Conservation (phyloP, 2,113 vertebrate genomes). For the Chionis minor region DNA sequence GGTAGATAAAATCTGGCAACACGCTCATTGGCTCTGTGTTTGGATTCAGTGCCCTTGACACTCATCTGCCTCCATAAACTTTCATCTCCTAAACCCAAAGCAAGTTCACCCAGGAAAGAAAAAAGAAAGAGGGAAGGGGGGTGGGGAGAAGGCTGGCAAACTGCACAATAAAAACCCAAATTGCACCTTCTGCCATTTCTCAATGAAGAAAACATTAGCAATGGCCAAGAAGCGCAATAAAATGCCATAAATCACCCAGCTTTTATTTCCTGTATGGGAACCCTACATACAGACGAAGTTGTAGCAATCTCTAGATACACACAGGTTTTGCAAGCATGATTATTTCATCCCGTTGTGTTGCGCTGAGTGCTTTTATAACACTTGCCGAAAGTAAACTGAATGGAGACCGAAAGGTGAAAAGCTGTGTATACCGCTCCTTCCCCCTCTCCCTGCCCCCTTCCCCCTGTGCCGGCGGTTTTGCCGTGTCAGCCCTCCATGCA, state of each 20-base stretch:
- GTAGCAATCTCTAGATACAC: slow-evolving; percentile 19
- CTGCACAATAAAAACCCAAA: slow-evolving; percentile 70
- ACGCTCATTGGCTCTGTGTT: slow-evolving; percentile 49
- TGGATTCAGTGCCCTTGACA: slow-evolving; percentile 58
- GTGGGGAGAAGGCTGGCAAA: slow-evolving; percentile 10
- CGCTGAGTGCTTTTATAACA: slow-evolving; percentile 18
- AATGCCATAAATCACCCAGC: slow-evolving; percentile 67
- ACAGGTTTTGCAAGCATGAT: slow-evolving; percentile 46
- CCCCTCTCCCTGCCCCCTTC: background rate
- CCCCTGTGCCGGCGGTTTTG: background rate
- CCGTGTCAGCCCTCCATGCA: slow-evolving; percentile 64
- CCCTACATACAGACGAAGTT: slow-evolving; percentile 33
- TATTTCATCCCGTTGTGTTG: slow-evolving; percentile 48
- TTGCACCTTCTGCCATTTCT: slow-evolving; percentile 72
- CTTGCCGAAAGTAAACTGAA: background rate
- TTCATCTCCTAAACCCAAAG: slow-evolving; percentile 68
- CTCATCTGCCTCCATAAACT: slow-evolving; percentile 69
- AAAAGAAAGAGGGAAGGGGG: slow-evolving; percentile 14
- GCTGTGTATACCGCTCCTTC: background rate
- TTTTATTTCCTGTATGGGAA: slow-evolving; percentile 60
- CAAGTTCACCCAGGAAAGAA: slow-evolving; percentile 71
- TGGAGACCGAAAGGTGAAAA: slow-evolving; percentile 37
- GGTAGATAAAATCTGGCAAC: slow-evolving; percentile 69
- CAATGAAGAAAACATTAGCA: slow-evolving; percentile 75
- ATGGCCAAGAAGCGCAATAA: slow-evolving; percentile 67